Evolutionary conservation across 2,888 invertebrate genomes (phyloP).

Genomic region (Oligia latruncula): DNA sequence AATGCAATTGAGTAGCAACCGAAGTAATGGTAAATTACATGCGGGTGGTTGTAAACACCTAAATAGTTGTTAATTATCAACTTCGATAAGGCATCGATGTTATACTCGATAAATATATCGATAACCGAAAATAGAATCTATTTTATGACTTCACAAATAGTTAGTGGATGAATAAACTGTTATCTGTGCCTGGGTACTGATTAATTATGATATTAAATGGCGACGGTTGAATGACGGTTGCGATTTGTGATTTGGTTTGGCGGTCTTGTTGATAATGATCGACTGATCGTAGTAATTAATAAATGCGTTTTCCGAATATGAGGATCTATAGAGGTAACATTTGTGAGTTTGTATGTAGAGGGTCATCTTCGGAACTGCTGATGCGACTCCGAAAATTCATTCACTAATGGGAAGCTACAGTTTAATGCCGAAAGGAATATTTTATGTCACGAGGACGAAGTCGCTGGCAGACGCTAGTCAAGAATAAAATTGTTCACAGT

Average conservation of each 20-base stretch:
- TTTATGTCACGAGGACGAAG: too few species aligned
- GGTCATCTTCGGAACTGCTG: too few species aligned
- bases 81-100: slow-evolving; percentile 34
- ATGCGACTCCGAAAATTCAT: too few species aligned
- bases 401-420: too few species aligned
- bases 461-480: neutral
- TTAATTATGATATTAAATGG: slow-evolving; percentile 36
- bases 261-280: neutral
- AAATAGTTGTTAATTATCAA: slow-evolving; percentile 24
- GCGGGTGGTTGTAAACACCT: slow-evolving; percentile 9
- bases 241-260: slow-evolving; percentile 11
- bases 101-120: slow-evolving; percentile 29
- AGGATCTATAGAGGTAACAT: too few species aligned
- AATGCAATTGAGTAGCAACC: slow-evolving; percentile 9
- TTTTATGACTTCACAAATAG: slow-evolving; percentile 7
- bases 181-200: slow-evolving; percentile 32
- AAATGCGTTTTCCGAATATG: neutral
- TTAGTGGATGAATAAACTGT: slow-evolving; percentile 22
- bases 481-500: neutral
- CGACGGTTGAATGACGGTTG: neutral
- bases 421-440: neutral
- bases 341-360: too few species aligned
- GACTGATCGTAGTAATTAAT: too few species aligned
- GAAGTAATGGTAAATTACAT: neutral
- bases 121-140: slow-evolving; percentile 53